A percentile compares a stretch with the other conserved stretches of the same genome.
These are phyloP conservation scores for Gorsachius goisagi DNA, from an alignment of 2,113 vertebrate genomes.

Conservation along the genomic window DNA sequence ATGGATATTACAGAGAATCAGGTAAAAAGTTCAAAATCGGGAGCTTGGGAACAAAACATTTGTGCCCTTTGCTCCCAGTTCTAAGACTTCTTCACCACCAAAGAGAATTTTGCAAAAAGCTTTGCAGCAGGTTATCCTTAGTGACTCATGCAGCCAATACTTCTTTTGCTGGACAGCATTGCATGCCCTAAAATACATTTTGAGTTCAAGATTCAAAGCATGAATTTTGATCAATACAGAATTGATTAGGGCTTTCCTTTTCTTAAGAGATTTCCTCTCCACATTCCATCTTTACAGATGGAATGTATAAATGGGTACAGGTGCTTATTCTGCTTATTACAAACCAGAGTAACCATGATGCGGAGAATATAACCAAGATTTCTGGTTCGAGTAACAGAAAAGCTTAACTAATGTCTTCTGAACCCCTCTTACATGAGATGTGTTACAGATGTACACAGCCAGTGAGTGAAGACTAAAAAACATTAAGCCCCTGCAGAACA, in stretches of 20 bases:
- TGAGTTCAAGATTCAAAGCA: not conserved
- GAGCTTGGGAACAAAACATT: not conserved
- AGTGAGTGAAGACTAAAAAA: not conserved
- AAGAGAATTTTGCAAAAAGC: not conserved
- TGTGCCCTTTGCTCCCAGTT: not conserved
- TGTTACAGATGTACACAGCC: not conserved
- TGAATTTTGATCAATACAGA: not conserved
- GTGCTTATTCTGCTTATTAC: not conserved
- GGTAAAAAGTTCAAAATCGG: not conserved
- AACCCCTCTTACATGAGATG: not conserved
- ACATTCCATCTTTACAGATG: not conserved
- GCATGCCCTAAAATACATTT: not conserved
- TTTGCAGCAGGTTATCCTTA: not conserved
- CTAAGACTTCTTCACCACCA: not conserved
- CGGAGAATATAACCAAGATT: accelerated
- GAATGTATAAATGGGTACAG: not conserved
- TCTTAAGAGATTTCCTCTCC: not conserved
- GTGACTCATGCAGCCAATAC: not conserved
- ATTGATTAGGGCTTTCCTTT: not conserved
- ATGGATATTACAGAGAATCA: not conserved
- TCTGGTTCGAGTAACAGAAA: not conserved
- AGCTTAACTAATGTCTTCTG: not conserved
- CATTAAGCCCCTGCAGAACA: not conserved
- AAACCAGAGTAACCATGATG: not conserved
- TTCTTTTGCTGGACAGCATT: not conserved